A percentile compares a stretch with the other conserved stretches of the same genome.
These are phyloP conservation scores for Pangasius macronema DNA, from an alignment of 2,797 vertebrate species.

Conservation along the genomic window DNA sequence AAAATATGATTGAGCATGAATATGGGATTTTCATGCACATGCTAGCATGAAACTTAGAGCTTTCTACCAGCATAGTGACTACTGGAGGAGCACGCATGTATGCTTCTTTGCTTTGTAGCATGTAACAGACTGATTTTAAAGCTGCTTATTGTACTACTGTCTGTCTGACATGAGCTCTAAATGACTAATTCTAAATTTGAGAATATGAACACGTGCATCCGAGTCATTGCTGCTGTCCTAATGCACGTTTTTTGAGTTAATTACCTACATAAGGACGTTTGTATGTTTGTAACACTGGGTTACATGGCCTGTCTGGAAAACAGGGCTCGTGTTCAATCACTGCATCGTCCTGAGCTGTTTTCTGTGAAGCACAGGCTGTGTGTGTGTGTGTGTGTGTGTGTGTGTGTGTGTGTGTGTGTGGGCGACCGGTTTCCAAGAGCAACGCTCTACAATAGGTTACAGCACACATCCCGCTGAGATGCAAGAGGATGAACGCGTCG, in stretches of 20 bases:
- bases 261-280: background rate
- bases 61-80: background rate
- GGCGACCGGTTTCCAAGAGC: conserved; percentile 44
- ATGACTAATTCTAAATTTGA: too few species aligned
- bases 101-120: background rate
- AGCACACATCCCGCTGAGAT: conserved; percentile 43
- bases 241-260: background rate
- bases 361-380: background rate
- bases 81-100: background rate
- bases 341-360: background rate
- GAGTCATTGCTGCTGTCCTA: background rate
- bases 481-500: conserved; percentile 45
- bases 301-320: background rate
- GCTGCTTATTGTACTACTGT: background rate
- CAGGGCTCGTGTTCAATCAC: conserved; percentile 11
- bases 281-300: background rate
- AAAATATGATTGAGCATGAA: background rate
- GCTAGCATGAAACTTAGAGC: background rate
- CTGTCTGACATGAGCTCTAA: background rate
- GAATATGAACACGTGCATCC: background rate
- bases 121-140: background rate
- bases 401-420: conserved; percentile 26
- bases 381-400: background rate
- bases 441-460: conserved; percentile 50
- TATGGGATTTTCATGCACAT: background rate